Evolutionary conservation across 1,140 invertebrate species (phyloP).

Genomic region (Lithobius niger): DNA sequence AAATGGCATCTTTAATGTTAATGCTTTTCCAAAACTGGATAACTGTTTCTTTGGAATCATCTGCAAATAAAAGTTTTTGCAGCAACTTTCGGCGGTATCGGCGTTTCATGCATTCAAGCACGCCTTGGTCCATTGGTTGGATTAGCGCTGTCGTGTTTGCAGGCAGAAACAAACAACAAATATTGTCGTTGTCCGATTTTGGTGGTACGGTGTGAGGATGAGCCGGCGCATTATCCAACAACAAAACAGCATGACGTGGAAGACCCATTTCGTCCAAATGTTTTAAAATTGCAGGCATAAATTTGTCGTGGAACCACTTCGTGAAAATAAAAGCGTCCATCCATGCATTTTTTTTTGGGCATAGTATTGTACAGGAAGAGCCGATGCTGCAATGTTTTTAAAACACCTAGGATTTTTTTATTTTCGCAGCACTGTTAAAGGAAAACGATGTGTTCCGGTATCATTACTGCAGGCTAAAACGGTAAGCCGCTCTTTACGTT

Average conservation of each 20-base stretch:
- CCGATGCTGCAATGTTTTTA: neutral
- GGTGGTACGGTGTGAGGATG: neutral
- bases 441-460: neutral
- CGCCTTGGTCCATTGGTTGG: neutral
- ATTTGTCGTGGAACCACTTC: neutral
- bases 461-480: neutral
- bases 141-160: neutral
- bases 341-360: conserved; percentile 1
- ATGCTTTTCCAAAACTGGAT: too few species aligned
- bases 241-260: neutral
- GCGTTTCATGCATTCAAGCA: too few species aligned
- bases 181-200: neutral
- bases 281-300: neutral
- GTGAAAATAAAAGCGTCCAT: neutral
- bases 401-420: neutral
- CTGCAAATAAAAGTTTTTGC: too few species aligned
- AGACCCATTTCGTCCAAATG: neutral
- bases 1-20: too few species aligned
- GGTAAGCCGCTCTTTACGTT: neutral
- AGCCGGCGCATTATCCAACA: neutral
- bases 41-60: too few species aligned
- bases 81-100: too few species aligned
- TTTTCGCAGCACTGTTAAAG: neutral
- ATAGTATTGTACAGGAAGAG: neutral
- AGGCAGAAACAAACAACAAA: neutral